A percentile compares a stretch with the other conserved stretches of the same genome.
These are phyloP conservation scores for Diarsia rubi DNA, from an alignment of 2,888 invertebrate species.

Conservation along the genomic window DNA sequence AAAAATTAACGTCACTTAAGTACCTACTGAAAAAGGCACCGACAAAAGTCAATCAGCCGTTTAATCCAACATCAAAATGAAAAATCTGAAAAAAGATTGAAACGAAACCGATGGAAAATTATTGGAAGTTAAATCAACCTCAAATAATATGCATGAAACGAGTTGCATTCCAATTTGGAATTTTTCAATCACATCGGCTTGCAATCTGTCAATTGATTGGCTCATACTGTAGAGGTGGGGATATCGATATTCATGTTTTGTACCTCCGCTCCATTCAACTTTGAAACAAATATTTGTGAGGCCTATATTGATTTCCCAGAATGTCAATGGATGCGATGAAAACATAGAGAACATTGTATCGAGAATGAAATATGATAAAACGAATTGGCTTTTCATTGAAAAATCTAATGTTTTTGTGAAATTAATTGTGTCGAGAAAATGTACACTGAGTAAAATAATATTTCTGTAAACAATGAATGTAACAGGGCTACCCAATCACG, in stretches of 20 bases:
- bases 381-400: slow-evolving; percentile 17
- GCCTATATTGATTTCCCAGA: slow-evolving; percentile 45
- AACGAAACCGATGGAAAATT: slow-evolving; percentile 3
- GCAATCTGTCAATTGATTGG: slow-evolving; percentile 38
- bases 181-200: slow-evolving; percentile 44
- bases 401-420: background rate
- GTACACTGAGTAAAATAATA: background rate
- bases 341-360: slow-evolving; percentile 11
- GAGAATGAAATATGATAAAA: slow-evolving; percentile 27
- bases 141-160: slow-evolving; percentile 43
- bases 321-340: slow-evolving; percentile 25
- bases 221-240: slow-evolving; percentile 19
- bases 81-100: background rate
- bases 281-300: slow-evolving; percentile 48
- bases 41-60: background rate
- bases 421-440: slow-evolving; percentile 13
- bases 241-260: slow-evolving; percentile 30
- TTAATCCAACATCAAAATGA: background rate
- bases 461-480: slow-evolving; percentile 1
- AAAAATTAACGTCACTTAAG: background rate
- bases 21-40: too few relatives aligned
- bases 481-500: background rate
- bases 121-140: slow-evolving; percentile 18
- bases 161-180: slow-evolving; percentile 45
- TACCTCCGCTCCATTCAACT: slow-evolving; percentile 19